phyloP scores from a whole-genome alignment of 2,888 invertebrate species.

The Copidosoma aretas region DNA sequence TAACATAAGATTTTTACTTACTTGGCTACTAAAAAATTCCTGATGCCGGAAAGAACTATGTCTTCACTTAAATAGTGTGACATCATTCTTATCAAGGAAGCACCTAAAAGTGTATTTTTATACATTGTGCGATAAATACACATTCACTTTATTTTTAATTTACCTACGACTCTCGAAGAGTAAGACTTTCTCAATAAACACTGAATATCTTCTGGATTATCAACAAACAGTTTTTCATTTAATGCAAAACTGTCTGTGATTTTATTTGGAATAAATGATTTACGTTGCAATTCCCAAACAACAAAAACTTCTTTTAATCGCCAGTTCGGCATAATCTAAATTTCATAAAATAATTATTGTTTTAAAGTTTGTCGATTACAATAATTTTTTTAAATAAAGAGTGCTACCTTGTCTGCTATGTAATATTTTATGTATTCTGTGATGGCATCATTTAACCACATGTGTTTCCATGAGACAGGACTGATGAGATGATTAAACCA shows the following conservation, averaged over 20 bases:
- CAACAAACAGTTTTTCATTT: slow-evolving; percentile 16
- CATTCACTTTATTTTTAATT: background rate
- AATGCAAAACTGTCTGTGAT: slow-evolving; percentile 29
- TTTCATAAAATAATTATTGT: background rate
- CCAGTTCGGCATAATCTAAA: slow-evolving; percentile 41
- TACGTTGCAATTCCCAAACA: slow-evolving; percentile 42
- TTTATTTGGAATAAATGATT: slow-evolving; percentile 41
- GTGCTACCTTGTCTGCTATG: slow-evolving; percentile 32
- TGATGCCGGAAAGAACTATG: slow-evolving; percentile 67
- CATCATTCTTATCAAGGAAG: slow-evolving; percentile 67
- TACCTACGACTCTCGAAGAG: slow-evolving; percentile 28
- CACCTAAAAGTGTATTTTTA: slow-evolving; percentile 31
- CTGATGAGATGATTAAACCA: slow-evolving; percentile 36
- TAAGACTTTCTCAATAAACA: slow-evolving; percentile 15
- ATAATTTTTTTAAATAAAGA: background rate
- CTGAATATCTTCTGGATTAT: slow-evolving; percentile 26
- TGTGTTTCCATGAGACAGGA: slow-evolving; percentile 32
- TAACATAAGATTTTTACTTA: slow-evolving; percentile 31
- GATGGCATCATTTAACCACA: slow-evolving; percentile 36
- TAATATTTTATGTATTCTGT: slow-evolving; percentile 34
- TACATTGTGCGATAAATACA: background rate
- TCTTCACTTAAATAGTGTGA: slow-evolving; percentile 65
- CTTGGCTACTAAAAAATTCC: slow-evolving; percentile 50
- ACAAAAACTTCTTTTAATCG: slow-evolving; percentile 45
- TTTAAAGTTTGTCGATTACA: background rate